Conservation (phyloP, 2,797 vertebrate species). For the Gadopsis marmoratus region DNA sequence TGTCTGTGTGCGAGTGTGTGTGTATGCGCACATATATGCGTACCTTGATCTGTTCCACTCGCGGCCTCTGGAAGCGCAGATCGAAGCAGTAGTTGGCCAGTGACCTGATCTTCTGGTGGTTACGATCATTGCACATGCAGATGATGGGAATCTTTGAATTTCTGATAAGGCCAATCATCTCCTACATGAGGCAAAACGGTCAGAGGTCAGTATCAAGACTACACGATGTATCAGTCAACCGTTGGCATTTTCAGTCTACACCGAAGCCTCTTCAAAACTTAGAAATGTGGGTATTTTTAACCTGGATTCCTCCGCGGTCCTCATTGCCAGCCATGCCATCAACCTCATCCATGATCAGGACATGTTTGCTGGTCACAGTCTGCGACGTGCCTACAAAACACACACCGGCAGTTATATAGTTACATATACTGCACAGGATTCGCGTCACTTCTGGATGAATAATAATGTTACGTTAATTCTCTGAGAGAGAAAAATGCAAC, state of each 20-base stretch:
- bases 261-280: not conserved
- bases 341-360: constrained; percentile 99
- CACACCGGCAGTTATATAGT: constrained; percentile 9
- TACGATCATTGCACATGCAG: constrained; percentile 99
- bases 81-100: constrained; percentile 96
- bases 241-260: not conserved
- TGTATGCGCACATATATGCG: not conserved
- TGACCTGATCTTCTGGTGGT: constrained; percentile 96
- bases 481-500: not conserved
- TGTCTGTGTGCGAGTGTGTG: not conserved
- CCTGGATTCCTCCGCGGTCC: constrained; percentile 97
- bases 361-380: constrained; percentile 90
- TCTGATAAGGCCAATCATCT: constrained; percentile 93
- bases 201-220: not conserved
- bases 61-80: constrained; percentile 95
- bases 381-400: constrained; percentile 84
- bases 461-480: not conserved
- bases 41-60: constrained; percentile 98
- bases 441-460: not conserved
- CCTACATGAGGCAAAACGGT: constrained; percentile 80
- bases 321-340: constrained; percentile 99
- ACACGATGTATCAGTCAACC: not conserved
- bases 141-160: constrained; percentile 96
- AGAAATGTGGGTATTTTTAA: constrained; percentile 45
- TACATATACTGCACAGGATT: not conserved